phyloP scores from a whole-genome alignment of 2,888 invertebrate genomes.

The Limnephilus marmoratus region DNA sequence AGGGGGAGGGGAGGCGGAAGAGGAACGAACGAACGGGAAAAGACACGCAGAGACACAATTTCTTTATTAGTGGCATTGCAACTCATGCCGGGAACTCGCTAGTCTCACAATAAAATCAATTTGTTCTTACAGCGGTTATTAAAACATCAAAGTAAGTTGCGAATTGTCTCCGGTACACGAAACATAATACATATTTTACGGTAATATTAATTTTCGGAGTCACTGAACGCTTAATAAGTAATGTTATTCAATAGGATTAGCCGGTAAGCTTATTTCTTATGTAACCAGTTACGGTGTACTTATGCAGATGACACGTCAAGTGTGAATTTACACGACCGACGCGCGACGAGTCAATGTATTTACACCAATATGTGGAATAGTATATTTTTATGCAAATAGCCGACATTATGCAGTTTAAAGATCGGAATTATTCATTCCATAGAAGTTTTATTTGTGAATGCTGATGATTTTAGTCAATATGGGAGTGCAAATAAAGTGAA shows the following conservation, averaged over 20 bases:
- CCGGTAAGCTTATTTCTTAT: neutral
- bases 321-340: neutral
- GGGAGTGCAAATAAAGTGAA: constrained; percentile 10
- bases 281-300: neutral
- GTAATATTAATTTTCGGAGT: neutral
- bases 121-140: neutral
- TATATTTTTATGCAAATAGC: neutral
- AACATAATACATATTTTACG: neutral
- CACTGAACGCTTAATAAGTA: neutral
- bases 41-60: no score
- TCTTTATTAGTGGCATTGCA: no score
- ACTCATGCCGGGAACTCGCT: neutral
- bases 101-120: neutral
- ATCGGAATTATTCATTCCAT: neutral
- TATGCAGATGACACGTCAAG: neutral
- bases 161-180: neutral
- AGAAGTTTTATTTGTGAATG: neutral
- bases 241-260: neutral
- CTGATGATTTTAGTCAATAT: constrained; percentile 20
- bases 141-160: neutral
- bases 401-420: neutral
- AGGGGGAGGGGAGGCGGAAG: no score
- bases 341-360: neutral
- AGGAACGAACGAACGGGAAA: no score
- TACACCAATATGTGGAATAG: neutral